Base-by-base conservation (phyloP, 2,888 invertebrate genomes). In the Sinelater perroti region DNA sequence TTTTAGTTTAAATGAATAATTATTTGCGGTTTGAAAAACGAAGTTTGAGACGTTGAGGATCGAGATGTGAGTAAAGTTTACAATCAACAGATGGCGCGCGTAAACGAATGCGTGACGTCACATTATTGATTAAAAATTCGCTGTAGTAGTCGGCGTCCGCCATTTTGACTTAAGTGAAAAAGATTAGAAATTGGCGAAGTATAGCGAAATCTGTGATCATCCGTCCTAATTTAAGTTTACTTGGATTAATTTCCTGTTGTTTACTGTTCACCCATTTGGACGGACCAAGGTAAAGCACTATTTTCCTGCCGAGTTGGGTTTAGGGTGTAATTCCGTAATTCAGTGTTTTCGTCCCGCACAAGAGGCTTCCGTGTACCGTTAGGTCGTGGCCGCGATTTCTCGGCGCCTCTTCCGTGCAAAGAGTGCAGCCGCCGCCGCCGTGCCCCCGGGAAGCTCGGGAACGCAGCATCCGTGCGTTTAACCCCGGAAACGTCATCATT, bases 241-340 rank as follows among this genome's bases (percentile, higher is more conserved):
- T 72, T 67, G 74, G 72, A 71, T 74, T 72, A 70, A 74, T 79
- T 78, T 75, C 72, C 76, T 75, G 74, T 78, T 75, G 69, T 74
- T 76, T 74, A 70, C 70, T 72, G 71, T 75, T 80, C 82, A 86
- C 84, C 85, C 84, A 86, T 85, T 85, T 84, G 87, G 85, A 88
- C 88, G 88, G 86, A 89, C 89, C 88, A 87, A 88, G 87, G 89
- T 89, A 84, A 78, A 81, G n/a, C 72, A 68, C 33, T 35, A 74
- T 78, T 75, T 64, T 68, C 50, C 16, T 4, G 26, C 10, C 13
- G 50, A 52, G 56, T 42, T 53, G 49, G 35, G 46, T 31, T 46
- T 18, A 45, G 16, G n/a, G 21, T 6, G 45, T 33, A 46, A 53
- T 60, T 60, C 53, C 73, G 69, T 72, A 74, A 74, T 72, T 58